Conservation (phyloP, 1,140 invertebrate species). For the Drosophila murphyi region DNA sequence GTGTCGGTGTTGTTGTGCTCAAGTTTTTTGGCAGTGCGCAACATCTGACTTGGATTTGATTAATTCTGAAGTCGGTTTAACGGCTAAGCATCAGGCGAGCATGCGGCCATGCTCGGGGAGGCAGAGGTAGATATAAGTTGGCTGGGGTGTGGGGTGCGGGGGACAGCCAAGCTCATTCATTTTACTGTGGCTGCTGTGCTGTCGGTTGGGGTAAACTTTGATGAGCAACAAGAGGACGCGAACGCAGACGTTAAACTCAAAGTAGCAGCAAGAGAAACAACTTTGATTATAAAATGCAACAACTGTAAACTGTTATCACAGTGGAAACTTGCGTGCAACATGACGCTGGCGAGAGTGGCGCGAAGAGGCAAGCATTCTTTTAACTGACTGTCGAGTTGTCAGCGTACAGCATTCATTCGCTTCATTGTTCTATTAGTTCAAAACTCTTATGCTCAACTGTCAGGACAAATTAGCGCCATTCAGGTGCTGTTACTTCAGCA, state of each 20-base stretch:
- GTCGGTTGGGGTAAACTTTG: constrained; percentile 77
- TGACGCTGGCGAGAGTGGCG: background rate
- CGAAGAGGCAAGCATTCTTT: background rate
- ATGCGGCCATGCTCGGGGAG: background rate
- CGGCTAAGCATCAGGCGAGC: constrained; percentile 50
- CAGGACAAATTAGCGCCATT: constrained; percentile 44
- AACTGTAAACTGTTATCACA: constrained; percentile 78
- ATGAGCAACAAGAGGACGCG: constrained; percentile 55
- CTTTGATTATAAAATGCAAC: constrained; percentile 80
- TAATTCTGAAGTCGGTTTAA: constrained; percentile 82
- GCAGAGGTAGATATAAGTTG: background rate
- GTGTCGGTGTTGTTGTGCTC: constrained; percentile 59
- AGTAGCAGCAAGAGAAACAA: constrained; percentile 73
- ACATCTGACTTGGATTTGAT: constrained; percentile 81
- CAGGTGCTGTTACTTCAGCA: constrained; percentile 9
- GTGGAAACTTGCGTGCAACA: constrained; percentile 66
- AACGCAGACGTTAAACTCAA: constrained; percentile 62
- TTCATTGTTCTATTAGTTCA: constrained; percentile 42
- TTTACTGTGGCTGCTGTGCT: constrained; percentile 64
- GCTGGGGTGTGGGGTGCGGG: background rate
- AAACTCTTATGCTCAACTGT: constrained; percentile 23
- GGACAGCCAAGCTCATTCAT: constrained; percentile 64
- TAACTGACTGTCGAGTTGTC: constrained; percentile 14
- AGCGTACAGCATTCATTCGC: constrained; percentile 14
- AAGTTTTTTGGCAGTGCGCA: constrained; percentile 80